These are phyloP conservation scores for Phanerotoma sp. DNA, from an alignment of 2,888 invertebrate genomes.

Conservation along the genomic window DNA sequence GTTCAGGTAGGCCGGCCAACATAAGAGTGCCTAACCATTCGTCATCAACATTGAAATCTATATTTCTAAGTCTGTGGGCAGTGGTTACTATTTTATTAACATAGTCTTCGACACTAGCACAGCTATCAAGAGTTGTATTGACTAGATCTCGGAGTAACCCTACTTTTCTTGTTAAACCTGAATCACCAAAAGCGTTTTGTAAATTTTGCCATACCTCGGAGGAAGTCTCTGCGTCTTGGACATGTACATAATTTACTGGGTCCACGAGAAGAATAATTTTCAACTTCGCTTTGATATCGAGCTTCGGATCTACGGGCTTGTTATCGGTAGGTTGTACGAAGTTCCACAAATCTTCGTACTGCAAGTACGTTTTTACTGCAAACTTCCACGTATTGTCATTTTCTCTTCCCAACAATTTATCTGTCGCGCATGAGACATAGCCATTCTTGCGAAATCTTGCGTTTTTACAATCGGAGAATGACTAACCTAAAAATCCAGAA, in stretches of 20 bases:
- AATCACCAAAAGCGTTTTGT: too few relatives aligned
- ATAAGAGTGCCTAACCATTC: slow-evolving; percentile 44
- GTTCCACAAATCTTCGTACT: slow-evolving; percentile 22
- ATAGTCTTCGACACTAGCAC: slow-evolving; percentile 40
- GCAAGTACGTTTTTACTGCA: slow-evolving; percentile 12
- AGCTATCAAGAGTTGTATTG: slow-evolving; percentile 37
- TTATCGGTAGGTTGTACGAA: slow-evolving; percentile 10
- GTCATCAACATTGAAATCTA: slow-evolving; percentile 38
- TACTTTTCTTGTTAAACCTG: slow-evolving; percentile 28
- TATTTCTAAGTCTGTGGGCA: slow-evolving; percentile 39
- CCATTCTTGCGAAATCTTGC: too few relatives aligned
- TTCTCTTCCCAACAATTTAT: slow-evolving; percentile 11
- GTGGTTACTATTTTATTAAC: slow-evolving; percentile 40
- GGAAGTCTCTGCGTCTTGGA: slow-evolving; percentile 25
- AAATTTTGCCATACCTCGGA: slow-evolving; percentile 32
- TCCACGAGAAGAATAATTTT: slow-evolving; percentile 35
- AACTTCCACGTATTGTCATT: slow-evolving; percentile 25
- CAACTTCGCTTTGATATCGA: slow-evolving; percentile 23
- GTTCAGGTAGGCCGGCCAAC: slow-evolving; percentile 41
- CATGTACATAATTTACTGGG: slow-evolving; percentile 30
- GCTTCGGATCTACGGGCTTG: too few relatives aligned
- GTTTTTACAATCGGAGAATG: too few relatives aligned
- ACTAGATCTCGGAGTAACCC: slow-evolving; percentile 37
- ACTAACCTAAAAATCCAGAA: too few relatives aligned
- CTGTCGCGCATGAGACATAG: too few relatives aligned